These are phyloP conservation scores for Eleginops maclovinus DNA, from an alignment of 2,113 vertebrate species.

Conservation along the genomic window DNA sequence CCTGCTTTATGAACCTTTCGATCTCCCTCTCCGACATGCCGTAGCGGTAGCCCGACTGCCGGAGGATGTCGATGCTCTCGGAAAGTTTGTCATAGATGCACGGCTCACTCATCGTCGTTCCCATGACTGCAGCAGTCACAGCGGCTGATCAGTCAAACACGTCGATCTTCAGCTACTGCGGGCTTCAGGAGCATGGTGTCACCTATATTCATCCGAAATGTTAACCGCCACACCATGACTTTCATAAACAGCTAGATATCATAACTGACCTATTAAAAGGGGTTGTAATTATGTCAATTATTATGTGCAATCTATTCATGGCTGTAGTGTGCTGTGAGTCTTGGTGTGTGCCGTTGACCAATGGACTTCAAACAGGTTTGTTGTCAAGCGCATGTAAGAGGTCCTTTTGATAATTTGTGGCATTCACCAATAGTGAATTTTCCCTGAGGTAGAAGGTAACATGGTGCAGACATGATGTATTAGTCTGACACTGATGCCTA, in stretches of 20 bases:
- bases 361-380: not conserved
- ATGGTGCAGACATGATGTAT: not conserved
- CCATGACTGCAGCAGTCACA: constrained; percentile 80
- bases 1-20: constrained; percentile 94
- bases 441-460: not conserved
- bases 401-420: no score
- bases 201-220: constrained; percentile 12
- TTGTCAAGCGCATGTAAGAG: not conserved
- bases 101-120: constrained; percentile 89
- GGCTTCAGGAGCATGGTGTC: constrained; percentile 35
- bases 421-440: no score
- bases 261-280: not conserved
- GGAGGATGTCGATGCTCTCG: constrained; percentile 93
- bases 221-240: not conserved
- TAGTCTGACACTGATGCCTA: not conserved
- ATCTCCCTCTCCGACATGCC: constrained; percentile 97
- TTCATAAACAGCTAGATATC: not conserved
- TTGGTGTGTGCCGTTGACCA: no score
- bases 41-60: constrained; percentile 94
- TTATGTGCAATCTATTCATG: not conserved
- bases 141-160: constrained; percentile 12
- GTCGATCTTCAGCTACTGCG: constrained; percentile 1
- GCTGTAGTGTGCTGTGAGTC: no score
- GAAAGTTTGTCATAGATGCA: constrained; percentile 97
- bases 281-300: not conserved